Evolutionary conservation across 1,140 invertebrate species (phyloP), one percentile per base, ranked within the genome.

Genomic region (Heliothis subflexa): DNA sequence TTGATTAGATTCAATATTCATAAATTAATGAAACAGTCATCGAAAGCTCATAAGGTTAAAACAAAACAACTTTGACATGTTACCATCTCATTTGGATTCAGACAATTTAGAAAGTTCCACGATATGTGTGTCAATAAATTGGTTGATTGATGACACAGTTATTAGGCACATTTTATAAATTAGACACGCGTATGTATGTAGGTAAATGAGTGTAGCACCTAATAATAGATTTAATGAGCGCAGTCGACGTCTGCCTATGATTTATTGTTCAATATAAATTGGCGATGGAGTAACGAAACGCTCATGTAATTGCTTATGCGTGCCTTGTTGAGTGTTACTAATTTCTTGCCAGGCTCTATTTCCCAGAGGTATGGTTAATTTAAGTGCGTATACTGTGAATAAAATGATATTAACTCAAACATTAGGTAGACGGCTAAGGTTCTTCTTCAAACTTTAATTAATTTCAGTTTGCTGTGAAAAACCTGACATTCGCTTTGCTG

Each of bases 211-310:
- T 66, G 49, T 66, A 66, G 49, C 50, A 66, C 61, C 49, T 55
- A 76, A 66, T 76, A 66, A 66, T 55, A 61, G 49, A 66, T 76
- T 76, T 76, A 64, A 76, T 76, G 74, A 66, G 62, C 74, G 45
- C 18, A 66, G 25, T 61, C 49, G 57, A 76, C 62, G 74, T 76
- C 74, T 62, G 50, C 47, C 21, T 2, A 66, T 68, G 74, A 76
- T 66, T 76, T 52, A 76, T 76, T 76, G 74, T 76, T 25, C 74
- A 55, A 54, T 52, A 66, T 76, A 76, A 76, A 76, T 76, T 64
- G 49, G 61, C 61, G 54, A 54, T 66, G 57, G 49, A 66, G 49
- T 49, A 62, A 76, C 57, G 72, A 75, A 62, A 75, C 50, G 50
- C 47, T 76, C 59, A 76, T 66, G 25, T 76, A 75, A 75, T 75